Evolutionary conservation across 2,888 invertebrate genomes (phyloP), one percentile per base, ranked within the genome.

Genomic region (Pterostichus madidus): DNA sequence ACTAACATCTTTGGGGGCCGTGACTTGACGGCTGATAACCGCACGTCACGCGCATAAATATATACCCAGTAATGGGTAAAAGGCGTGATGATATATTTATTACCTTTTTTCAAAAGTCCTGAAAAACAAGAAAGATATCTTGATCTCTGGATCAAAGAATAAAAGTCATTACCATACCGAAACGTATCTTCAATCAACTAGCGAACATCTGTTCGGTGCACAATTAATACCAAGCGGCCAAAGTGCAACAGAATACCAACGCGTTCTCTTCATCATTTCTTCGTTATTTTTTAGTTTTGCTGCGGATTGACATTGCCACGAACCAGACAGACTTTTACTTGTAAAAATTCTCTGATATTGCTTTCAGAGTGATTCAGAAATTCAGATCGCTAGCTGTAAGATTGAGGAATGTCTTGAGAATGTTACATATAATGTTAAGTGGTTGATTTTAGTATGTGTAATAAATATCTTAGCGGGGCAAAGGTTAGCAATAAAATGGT

Each of bases 401-500:
- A 11, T 8, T 17, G 31, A 59, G 59, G 59, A 59, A 59, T 59
- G 59, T 24, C 24, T 59, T 17, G 32, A 64, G 64, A 64, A 64
- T 64, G 64, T 35, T 64, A 64, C 35, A 64, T 32, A 64, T 64
- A 64, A 64, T 35, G 35, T 64, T 64, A 64, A 64, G 61, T 32
- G 61, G 31, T 61, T 11, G 61, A 31, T 61, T 61, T n/a, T 24
- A 64, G 64, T 35, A 32, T 24, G 7, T 24, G 13, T 35, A 7
- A 64, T 64, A 64, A 64, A 64, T 64, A 35, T 31, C 64, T 35
- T 32, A 15, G 61, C n/a, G 31, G 32, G 64, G 32, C 64, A 64
- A 35, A 64, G 64, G 64, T 64, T 64, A 35, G 64, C 31, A 64
- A 64, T 64, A 64, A 64, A 64, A 64, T 15, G 59, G 59, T 59